Base-by-base conservation (phyloP, 2,888 invertebrate genomes). In the Polydrusus cervinus region DNA sequence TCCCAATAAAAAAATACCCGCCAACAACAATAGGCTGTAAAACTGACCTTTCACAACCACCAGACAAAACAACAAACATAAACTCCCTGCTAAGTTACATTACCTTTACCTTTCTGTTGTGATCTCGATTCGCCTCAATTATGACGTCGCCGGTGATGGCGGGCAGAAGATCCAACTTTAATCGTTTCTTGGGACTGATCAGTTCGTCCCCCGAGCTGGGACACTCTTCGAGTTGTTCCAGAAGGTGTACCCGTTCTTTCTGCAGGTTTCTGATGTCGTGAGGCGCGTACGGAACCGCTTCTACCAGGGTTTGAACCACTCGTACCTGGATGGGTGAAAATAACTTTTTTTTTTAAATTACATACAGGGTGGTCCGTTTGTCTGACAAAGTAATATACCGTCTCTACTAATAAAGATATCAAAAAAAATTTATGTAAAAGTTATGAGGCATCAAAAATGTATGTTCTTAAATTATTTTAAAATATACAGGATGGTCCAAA, bases 191-290 rank as follows among this genome's bases (percentile, higher is more conserved):
- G 75, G 92, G 91, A 81, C 90, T 90, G 79, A 91, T 89, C 81
- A 90, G 84, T 84, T 92, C 92, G 86, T 92, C 92, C 77, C 92
- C 92, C 83, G 92, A 92, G 85, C 92, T 92, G 82, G 90, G 91
- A 88, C 92, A 92, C 82, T 93, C 92, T 83, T 92, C 92, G 82
- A 92, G 89, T 84, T 93, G 92, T 85, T 93, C 93, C 79, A 93
- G 87, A 74, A 93, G 88, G 84, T 92, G 92, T 62, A 91, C 91
- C 65, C 93, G 89, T 84, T 93, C 93, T 84, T 93, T 93, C 85
- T 93, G 92, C 80, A 93, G 88, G 73, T 84, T 83, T 81, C 92
- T 88, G 80, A 93, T 92, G 85, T 93, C 92, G 78, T 90, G 88
- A 13, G 89, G 90, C 62, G 85, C 80, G 62, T 81, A 83, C 3